A percentile compares a stretch with the other conserved stretches of the same genome.
Conservation (phyloP, 2,888 invertebrate genomes). For the Yponomeuta sedellus region DNA sequence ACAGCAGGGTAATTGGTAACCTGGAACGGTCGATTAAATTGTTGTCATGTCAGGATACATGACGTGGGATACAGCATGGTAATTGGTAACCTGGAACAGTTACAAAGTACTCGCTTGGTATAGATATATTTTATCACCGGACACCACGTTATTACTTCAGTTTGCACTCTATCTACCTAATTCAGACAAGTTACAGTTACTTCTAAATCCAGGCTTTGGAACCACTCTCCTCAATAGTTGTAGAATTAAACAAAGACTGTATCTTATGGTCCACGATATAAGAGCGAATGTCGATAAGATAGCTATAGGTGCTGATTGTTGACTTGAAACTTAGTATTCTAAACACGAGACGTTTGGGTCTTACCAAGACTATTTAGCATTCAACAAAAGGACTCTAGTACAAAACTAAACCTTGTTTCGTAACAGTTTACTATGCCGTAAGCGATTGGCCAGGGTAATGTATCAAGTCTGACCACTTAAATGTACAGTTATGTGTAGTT, state of each 20-base stretch:
- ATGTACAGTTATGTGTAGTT: not conserved
- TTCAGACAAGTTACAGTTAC: not conserved
- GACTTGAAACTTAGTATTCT: not conserved
- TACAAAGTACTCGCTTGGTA: no score
- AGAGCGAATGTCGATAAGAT: not conserved
- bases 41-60: no score
- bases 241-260: not conserved
- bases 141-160: not conserved
- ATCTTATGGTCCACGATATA: not conserved
- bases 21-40: no score
- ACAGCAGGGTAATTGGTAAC: no score
- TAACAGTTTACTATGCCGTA: conserved; percentile 16
- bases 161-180: not conserved
- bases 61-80: no score
- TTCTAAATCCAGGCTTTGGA: not conserved
- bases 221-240: not conserved
- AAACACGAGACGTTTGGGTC: not conserved
- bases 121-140: no score
- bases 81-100: no score
- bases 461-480: not conserved
- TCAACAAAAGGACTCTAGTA: conserved; percentile 18
- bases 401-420: conserved; percentile 20
- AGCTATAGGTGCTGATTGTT: no score
- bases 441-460: not conserved
- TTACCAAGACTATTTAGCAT: conserved; percentile 20